Conservation (phyloP, 2,113 vertebrate genomes). For the Picathartes gymnocephalus region DNA sequence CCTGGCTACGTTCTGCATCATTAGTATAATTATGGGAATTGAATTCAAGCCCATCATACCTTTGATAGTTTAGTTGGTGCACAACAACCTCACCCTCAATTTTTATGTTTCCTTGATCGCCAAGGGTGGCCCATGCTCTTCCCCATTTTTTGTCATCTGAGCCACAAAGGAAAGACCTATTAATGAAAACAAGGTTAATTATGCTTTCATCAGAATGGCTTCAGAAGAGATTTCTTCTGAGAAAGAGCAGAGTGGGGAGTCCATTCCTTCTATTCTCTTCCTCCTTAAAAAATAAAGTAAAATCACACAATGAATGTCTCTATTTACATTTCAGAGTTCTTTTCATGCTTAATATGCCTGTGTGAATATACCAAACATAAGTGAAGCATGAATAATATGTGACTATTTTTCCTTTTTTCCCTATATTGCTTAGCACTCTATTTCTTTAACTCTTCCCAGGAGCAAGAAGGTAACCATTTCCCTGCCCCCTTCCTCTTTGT, state of each 20-base stretch:
- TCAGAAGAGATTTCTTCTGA: slow-evolving; percentile 10
- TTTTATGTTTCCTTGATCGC: not conserved
- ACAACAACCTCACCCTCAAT: not conserved
- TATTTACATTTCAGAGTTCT: slow-evolving; percentile 33
- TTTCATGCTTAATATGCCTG: slow-evolving; percentile 7
- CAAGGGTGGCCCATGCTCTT: not conserved
- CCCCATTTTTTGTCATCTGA: not conserved
- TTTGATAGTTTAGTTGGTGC: not conserved
- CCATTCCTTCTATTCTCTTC: not conserved
- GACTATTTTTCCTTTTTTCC: not conserved
- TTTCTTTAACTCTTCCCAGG: slow-evolving; percentile 21
- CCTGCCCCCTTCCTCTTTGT: not conserved
- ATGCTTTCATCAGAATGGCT: not conserved
- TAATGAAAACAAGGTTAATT: slow-evolving; percentile 28
- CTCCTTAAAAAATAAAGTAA: slow-evolving; percentile 4
- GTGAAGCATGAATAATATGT: slow-evolving; percentile 1
- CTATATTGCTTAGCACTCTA: slow-evolving; percentile 1
- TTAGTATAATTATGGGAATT: slow-evolving; percentile 14
- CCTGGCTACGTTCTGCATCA: slow-evolving; percentile 11
- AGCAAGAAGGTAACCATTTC: slow-evolving; percentile 29
- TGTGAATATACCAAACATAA: slow-evolving; percentile 23
- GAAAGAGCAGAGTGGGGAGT: not conserved
- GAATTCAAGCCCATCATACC: slow-evolving; percentile 7
- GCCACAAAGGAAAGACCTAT: not conserved
- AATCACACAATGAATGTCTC: slow-evolving; percentile 1